Percentiles rank a stretch among this genome's conserved stretches.
phyloP scores from a whole-genome alignment of 2,888 invertebrate genomes.

The Cephus sareptanus region DNA sequence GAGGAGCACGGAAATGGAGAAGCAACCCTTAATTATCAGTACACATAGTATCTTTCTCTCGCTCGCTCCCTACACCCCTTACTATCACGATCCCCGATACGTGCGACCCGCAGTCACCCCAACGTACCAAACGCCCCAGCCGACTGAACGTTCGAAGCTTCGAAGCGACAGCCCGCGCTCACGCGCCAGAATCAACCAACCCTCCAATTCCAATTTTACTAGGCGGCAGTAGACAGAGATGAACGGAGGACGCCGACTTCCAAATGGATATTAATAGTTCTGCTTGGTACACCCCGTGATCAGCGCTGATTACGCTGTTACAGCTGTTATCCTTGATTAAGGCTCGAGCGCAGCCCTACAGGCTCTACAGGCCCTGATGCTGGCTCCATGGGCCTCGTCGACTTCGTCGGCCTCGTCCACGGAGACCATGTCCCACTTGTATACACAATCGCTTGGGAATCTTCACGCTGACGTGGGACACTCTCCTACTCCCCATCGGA shows the following conservation, averaged over 20 bases:
- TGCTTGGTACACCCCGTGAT: slow-evolving; percentile 49
- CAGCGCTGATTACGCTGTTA: slow-evolving; percentile 57
- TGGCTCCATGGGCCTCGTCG: not conserved
- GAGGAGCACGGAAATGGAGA: no score
- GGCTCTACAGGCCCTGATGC: not conserved
- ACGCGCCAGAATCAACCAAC: no score
- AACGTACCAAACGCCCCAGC: not conserved
- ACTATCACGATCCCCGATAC: no score
- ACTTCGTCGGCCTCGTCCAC: not conserved
- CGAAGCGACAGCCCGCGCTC: not conserved
- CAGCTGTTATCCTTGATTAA: slow-evolving; percentile 60
- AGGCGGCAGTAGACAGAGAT: not conserved
- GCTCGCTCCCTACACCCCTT: no score
- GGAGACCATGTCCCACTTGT: slow-evolving; percentile 32
- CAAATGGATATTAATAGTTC: slow-evolving; percentile 59
- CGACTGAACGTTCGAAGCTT: not conserved
- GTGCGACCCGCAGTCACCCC: no score
- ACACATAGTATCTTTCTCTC: no score
- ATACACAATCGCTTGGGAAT: slow-evolving; percentile 33
- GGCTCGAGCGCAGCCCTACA: slow-evolving; percentile 36
- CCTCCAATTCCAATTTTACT: not conserved
- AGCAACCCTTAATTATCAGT: no score
- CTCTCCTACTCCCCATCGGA: not conserved
- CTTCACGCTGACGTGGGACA: not conserved
- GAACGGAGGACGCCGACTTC: slow-evolving; percentile 32